A percentile compares a stretch with the other conserved stretches of the same genome.
Evolutionary conservation across 1,140 invertebrate genomes (phyloP).

Genomic region (Megalopta genalis): DNA sequence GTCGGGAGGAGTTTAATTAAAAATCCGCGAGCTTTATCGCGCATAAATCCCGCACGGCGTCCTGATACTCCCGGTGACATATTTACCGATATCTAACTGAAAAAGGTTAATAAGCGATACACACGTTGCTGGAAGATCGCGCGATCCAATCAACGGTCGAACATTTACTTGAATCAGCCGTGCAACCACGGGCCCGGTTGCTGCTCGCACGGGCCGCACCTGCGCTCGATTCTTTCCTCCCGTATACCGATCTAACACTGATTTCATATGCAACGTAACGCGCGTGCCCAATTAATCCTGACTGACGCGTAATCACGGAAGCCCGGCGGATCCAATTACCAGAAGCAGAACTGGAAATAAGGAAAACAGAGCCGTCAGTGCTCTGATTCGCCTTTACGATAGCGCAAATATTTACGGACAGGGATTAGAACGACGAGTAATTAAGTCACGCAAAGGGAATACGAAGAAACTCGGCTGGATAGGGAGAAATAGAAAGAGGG

Average conservation of each 20-base stretch:
- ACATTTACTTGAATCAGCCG: neutral
- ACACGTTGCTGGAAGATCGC: too few relatives aligned
- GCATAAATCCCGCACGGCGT: too few relatives aligned
- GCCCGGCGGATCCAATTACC: neutral
- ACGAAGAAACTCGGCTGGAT: neutral
- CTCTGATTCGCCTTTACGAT: slow-evolving; percentile 5
- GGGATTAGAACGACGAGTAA: slow-evolving; percentile 39
- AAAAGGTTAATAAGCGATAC: neutral
- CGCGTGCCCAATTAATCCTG: slow-evolving; percentile 18
- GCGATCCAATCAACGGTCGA: too few relatives aligned
- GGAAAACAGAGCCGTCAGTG: neutral
- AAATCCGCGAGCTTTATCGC: too few relatives aligned
- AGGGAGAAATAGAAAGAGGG: neutral
- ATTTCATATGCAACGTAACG: neutral
- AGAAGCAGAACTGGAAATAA: slow-evolving; percentile 10
- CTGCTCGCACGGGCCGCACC: too few relatives aligned
- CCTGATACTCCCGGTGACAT: too few relatives aligned
- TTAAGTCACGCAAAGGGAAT: slow-evolving; percentile 32
- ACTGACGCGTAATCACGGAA: slow-evolving; percentile 20
- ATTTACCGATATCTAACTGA: too few relatives aligned
- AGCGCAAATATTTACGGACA: slow-evolving; percentile 29
- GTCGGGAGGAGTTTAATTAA: too few relatives aligned
- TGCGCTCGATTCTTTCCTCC: neutral
- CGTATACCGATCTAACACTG: neutral
- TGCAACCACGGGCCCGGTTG: too few relatives aligned